Percentiles rank a stretch among this genome's conserved stretches.
These are phyloP conservation scores for Coregonus suidteri DNA, from an alignment of 2,797 vertebrate species.

Conservation along the genomic window DNA sequence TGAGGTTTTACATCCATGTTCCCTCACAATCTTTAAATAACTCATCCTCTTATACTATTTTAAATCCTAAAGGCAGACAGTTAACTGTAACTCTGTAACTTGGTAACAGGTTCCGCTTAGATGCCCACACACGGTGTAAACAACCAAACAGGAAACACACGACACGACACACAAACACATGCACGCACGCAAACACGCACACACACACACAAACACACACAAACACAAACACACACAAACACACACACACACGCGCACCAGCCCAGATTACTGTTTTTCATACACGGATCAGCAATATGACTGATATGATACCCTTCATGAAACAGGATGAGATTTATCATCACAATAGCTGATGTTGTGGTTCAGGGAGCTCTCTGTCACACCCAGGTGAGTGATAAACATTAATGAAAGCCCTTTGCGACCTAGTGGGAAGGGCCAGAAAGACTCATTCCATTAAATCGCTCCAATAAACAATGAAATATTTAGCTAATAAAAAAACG, in stretches of 20 bases:
- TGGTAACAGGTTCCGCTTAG: slow-evolving; percentile 51
- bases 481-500: no score
- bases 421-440: no score
- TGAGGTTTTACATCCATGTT: slow-evolving; percentile 5
- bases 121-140: slow-evolving; percentile 64
- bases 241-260: not conserved
- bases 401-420: not conserved
- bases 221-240: not conserved
- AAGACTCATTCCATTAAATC: not conserved
- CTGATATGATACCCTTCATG: not conserved
- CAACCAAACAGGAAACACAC: slow-evolving; percentile 44
- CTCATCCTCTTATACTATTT: slow-evolving; percentile 31
- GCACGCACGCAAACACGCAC: slow-evolving; percentile 25
- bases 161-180: not conserved
- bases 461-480: no score
- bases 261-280: not conserved
- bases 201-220: slow-evolving; percentile 11
- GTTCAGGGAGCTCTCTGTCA: not conserved
- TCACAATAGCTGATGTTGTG: not conserved
- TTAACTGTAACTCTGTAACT: slow-evolving; percentile 37
- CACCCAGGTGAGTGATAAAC: not conserved
- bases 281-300: not conserved
- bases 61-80: slow-evolving; percentile 21
- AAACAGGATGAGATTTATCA: not conserved
- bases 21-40: slow-evolving; percentile 35